Evolutionary conservation across 2,797 vertebrate species (phyloP).

Genomic region (Myioborus miniatus): DNA sequence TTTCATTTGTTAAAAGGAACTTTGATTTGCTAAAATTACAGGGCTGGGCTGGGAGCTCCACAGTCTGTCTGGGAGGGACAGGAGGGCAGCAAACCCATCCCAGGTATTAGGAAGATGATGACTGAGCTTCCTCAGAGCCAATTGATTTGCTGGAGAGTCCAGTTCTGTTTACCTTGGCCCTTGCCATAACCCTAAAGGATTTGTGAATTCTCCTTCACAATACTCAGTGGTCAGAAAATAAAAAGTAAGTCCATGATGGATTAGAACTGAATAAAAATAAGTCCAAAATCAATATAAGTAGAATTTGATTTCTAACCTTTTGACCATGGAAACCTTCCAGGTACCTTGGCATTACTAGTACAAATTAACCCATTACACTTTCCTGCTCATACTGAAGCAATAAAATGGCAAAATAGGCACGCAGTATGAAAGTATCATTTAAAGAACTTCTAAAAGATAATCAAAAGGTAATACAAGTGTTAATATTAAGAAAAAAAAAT

Average conservation of each 20-base stretch:
- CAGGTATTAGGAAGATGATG: not conserved
- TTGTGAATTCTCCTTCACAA: not conserved
- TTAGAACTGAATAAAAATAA: constrained; percentile 7
- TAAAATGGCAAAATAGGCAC: not conserved
- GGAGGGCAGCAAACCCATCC: not conserved
- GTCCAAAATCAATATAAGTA: not conserved
- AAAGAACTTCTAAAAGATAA: not conserved
- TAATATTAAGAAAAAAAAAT: not conserved
- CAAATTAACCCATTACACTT: not conserved
- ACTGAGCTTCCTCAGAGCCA: not conserved
- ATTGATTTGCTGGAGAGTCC: not conserved
- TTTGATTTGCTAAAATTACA: not conserved
- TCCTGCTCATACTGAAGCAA: not conserved
- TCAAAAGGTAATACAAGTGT: not conserved
- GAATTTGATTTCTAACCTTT: not conserved
- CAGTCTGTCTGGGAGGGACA: not conserved
- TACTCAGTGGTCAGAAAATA: not conserved
- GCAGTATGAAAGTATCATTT: not conserved
- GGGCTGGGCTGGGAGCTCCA: not conserved
- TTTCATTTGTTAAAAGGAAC: not conserved
- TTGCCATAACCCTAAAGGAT: not conserved
- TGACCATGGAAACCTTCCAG: not conserved
- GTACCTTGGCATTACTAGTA: not conserved
- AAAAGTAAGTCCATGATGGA: not conserved
- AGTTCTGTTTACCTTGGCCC: not conserved